Conservation (phyloP, 2,113 vertebrate species). For the Sakesphorus luctuosus region DNA sequence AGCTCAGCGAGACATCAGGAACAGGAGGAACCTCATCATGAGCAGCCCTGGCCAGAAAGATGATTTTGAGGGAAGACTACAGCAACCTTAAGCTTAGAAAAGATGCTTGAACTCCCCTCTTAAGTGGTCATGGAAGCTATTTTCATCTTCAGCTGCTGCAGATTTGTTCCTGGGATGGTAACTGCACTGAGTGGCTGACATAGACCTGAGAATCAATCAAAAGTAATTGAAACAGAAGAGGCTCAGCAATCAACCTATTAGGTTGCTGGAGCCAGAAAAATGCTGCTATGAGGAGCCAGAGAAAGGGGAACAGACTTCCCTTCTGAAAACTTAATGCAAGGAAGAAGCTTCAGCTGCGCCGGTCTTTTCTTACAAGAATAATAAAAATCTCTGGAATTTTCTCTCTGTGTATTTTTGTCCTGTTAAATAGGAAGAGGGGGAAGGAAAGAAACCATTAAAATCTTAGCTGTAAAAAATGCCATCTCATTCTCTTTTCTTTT, state of each 20-base stretch:
- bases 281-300: slow-evolving; percentile 14
- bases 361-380: background rate
- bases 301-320: background rate
- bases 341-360: rapidly evolving
- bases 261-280: slow-evolving; percentile 65
- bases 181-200: slow-evolving; percentile 46
- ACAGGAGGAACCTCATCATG: background rate
- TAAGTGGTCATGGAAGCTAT: slow-evolving; percentile 45
- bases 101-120: slow-evolving; percentile 34
- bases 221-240: slow-evolving; percentile 74
- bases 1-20: background rate
- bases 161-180: slow-evolving; percentile 56
- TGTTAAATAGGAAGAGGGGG: background rate
- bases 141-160: slow-evolving; percentile 60
- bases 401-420: background rate
- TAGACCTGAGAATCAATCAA: slow-evolving; percentile 69
- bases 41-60: background rate
- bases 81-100: slow-evolving; percentile 10
- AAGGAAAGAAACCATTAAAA: background rate
- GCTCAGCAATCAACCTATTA: slow-evolving; percentile 72
- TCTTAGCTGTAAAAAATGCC: background rate
- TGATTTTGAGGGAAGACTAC: background rate
- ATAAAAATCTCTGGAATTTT: slow-evolving; percentile 13
- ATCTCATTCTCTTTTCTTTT: background rate
- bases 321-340: slow-evolving; percentile 34